Base-by-base conservation (phyloP, 2,113 vertebrate genomes). In the Hippoglossus stenolepis region DNA sequence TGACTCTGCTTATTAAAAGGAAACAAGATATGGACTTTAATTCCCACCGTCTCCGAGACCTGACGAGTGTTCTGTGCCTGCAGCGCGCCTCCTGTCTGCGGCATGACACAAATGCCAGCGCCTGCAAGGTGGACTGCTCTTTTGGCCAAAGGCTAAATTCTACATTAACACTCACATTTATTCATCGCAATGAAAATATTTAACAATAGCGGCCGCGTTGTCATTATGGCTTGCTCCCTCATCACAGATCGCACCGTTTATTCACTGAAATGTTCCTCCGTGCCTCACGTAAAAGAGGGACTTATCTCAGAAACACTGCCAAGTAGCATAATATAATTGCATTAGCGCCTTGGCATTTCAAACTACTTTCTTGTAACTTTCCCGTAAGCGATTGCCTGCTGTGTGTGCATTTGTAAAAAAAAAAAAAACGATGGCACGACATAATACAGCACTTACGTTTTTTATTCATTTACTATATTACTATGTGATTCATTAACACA, bases 401-500 rank as follows among this genome's bases (percentile, higher is more conserved):
- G 82, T 65, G 83, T 4, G n/a, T 76, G 72, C 64, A 61, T 77
- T 61, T 79, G 62, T 70, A 71, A 38, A 35, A 59, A 28, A 3
- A 28, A 5, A 38, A 38, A 57, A 13, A 57, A 53, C 4, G 53
- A 74, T 79, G 71, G 69, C 73, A 64, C 4, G 53, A 66, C 71
- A 81, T 63, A 72, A 77, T 65, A 66, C 64, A 73, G 43, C 71
- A n/a, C 68, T 78, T 31, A 31, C 31, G 0, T 31, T 31, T 28
- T 31, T 63, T n/a, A 67, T 85, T 79, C 14, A 66, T 81, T 76
- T 72, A 13, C 79, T 80, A 45, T 83, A 88, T 87, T 71, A 87
- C 85, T 77, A 77, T 67, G 69, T 87, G 70, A 90, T 87, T 87
- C 82, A 85, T 88, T 88, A 85, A 77, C 73, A 63, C 47, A 75